Base-by-base conservation (phyloP, 1,140 invertebrate species). In the Doryteuthis pealeii region DNA sequence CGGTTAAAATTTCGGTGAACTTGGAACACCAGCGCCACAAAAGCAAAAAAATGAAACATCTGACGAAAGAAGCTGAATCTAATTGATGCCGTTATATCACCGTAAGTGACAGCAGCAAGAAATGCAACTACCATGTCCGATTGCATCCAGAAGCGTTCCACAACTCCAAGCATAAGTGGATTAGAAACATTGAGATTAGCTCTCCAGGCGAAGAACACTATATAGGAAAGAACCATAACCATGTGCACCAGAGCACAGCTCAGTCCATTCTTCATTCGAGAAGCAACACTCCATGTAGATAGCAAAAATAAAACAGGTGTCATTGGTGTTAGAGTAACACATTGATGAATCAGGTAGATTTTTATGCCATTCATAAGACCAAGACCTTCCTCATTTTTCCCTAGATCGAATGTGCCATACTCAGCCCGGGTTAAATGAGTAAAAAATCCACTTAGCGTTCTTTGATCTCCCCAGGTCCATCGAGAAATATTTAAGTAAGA, bases 121-220 rank as follows among this genome's bases (percentile, higher is more conserved):
- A 84, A 40, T 18, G 79, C 80, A 49, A 86, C 4, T 14, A 86
- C 78, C 18, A 85, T 74, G 77, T 86, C 82, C 76, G 74, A 76
- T 74, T 87, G 86, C 79, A 87, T 80, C 86, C 86, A 87, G 73
- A 87, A 87, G 69, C 86, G 76, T 73, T 87, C 85, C 15, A 86
- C 86, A 77, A 87, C 86, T 45, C 83, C 83, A 26, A 79, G 74
- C 40, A 83, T 79, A 0, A 87, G 79, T n/a, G 82, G 77, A 70
- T 85, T 82, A 1, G 74, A 69, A 0, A 85, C 75, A 70, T 86
- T 81, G 18, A 87, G 79, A 75, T 87, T 87, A 8, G 86, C 85
- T 71, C 85, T 78, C 85, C 85, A 86, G n/a, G 82, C 81, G 77
- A 86, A 87, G 62, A 87, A 81, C 14, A 76, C 30, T 6, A 79